These are phyloP conservation scores for Trachops cirrhosus DNA, from an alignment of 2,797 vertebrate genomes.

Conservation along the genomic window DNA sequence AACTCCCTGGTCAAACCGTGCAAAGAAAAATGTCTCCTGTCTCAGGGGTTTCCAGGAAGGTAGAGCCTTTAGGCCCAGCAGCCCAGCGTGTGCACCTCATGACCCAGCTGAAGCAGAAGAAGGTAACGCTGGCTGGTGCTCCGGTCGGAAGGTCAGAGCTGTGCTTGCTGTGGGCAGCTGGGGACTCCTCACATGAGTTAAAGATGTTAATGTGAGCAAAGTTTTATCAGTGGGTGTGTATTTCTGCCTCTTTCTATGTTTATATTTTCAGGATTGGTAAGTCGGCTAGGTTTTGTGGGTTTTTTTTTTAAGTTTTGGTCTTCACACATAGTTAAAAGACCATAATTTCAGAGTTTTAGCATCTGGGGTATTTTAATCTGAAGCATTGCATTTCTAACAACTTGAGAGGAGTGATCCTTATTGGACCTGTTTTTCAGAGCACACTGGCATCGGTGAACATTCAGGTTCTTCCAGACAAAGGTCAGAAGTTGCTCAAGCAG, in stretches of 20 bases:
- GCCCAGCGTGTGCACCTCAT: constrained; percentile 82
- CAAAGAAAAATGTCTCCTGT: constrained; percentile 83
- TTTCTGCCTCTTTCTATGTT: not conserved
- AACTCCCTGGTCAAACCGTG: constrained; percentile 24
- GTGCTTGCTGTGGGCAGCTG: not conserved
- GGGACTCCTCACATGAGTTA: not conserved
- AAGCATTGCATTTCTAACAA: not conserved
- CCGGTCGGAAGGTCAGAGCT: not conserved
- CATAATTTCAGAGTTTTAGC: not conserved
- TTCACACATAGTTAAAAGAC: not conserved
- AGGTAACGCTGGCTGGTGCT: constrained; percentile 82
- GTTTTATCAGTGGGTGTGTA: not conserved
- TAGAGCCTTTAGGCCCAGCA: constrained; percentile 67
- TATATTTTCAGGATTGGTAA: not conserved
- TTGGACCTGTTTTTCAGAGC: constrained; percentile 82
- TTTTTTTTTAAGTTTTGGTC: not conserved
- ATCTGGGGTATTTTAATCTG: not conserved
- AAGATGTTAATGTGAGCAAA: not conserved
- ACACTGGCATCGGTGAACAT: constrained; percentile 90
- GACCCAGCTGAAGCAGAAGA: constrained; percentile 91
- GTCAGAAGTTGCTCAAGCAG: constrained; percentile 89
- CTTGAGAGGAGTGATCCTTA: not conserved
- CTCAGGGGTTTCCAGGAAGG: constrained; percentile 78
- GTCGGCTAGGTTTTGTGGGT: not conserved
- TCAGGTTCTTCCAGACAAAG: constrained; percentile 92